phyloP scores from a whole-genome alignment of 2,113 vertebrate genomes.

The Notarius lentiginosus region DNA sequence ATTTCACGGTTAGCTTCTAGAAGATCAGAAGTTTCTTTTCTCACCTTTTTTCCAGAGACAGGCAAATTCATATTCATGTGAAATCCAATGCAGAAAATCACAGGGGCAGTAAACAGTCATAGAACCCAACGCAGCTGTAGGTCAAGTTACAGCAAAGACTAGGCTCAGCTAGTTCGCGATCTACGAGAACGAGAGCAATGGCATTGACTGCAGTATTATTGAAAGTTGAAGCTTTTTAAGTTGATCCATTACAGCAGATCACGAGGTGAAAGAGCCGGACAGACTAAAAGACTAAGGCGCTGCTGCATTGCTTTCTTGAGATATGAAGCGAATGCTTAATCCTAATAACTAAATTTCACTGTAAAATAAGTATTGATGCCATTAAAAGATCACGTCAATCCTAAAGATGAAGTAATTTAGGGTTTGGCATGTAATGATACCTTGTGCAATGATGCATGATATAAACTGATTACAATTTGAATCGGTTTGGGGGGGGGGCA shows the following conservation, averaged over 20 bases:
- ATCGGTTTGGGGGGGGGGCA: no score
- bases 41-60: background rate
- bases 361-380: background rate
- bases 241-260: no score
- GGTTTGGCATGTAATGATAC: no score
- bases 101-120: background rate
- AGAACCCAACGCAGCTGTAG: background rate
- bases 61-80: background rate
- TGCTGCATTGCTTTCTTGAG: background rate
- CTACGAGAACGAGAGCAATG: no score
- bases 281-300: background rate
- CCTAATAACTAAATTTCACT: background rate
- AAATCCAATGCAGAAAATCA: background rate
- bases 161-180: background rate
- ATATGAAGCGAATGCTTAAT: constrained; percentile 45
- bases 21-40: background rate
- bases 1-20: no score
- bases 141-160: background rate
- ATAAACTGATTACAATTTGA: no score
- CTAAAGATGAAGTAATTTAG: background rate
- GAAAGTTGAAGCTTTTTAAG: no score
- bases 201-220: no score
- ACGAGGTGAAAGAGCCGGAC: background rate
- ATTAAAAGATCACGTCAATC: background rate
- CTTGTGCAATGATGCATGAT: no score